These are phyloP conservation scores for Hippocampus zosterae DNA, from an alignment of 2,113 vertebrate genomes.

Conservation along the genomic window DNA sequence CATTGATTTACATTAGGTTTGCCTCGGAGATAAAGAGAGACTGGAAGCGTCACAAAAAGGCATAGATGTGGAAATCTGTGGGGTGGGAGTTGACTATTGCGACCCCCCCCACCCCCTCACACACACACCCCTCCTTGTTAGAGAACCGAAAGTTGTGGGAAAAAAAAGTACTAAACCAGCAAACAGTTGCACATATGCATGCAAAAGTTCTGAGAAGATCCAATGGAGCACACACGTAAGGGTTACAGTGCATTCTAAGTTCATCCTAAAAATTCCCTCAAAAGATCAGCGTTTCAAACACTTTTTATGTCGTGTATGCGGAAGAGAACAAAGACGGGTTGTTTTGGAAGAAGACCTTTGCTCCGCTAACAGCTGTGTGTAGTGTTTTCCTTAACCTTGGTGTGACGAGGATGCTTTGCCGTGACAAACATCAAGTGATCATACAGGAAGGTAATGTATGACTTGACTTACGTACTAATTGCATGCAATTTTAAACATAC, in stretches of 20 bases:
- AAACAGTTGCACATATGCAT: not conserved
- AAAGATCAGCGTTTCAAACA: not conserved
- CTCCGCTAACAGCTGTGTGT: conserved; percentile 65
- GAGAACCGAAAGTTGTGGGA: no score
- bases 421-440: conserved; percentile 56
- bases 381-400: conserved; percentile 62
- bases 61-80: no score
- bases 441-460: conserved; percentile 67
- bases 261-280: not conserved
- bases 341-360: not conserved
- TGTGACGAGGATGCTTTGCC: conserved; percentile 66
- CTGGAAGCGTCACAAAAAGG: no score
- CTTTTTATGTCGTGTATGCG: not conserved
- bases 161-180: no score
- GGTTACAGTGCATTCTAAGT: not conserved
- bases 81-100: no score
- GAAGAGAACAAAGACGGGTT: not conserved
- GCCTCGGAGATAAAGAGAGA: no score
- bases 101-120: no score
- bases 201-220: not conserved
- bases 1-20: no score
- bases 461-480: conserved; percentile 38
- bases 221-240: not conserved
- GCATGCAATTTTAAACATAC: conserved; percentile 58
- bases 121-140: no score